phyloP scores from a whole-genome alignment of 2,113 vertebrate genomes.

The Gavialis gangeticus region DNA sequence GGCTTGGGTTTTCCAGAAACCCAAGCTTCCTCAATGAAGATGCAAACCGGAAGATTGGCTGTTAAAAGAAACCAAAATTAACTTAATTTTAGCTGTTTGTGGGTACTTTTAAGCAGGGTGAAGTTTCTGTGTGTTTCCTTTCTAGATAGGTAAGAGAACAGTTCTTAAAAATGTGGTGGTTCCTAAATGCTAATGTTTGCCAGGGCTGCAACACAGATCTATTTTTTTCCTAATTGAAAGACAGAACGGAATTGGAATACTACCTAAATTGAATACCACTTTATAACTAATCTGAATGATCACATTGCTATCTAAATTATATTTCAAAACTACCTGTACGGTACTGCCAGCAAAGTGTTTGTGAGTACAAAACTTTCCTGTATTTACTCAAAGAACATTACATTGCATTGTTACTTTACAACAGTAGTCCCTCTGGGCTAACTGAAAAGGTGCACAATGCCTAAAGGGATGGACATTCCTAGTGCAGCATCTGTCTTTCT shows the following conservation, averaged over 20 bases:
- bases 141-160: constrained; percentile 70
- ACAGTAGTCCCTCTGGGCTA: constrained; percentile 68
- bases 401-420: constrained; percentile 63
- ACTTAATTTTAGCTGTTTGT: constrained; percentile 62
- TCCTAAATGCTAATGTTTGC: constrained; percentile 85
- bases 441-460: constrained; percentile 59
- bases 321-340: constrained; percentile 37
- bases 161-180: constrained; percentile 68
- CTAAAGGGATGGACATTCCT: constrained; percentile 45
- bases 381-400: constrained; percentile 55
- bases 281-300: constrained; percentile 59
- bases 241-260: constrained; percentile 76
- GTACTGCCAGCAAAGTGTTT: constrained; percentile 42
- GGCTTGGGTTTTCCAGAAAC: constrained; percentile 40
- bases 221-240: constrained; percentile 78
- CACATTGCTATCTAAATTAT: constrained; percentile 56
- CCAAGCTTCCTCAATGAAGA: neutral
- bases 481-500: constrained; percentile 81
- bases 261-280: constrained; percentile 33
- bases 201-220: constrained; percentile 69
- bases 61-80: constrained; percentile 54
- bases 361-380: constrained; percentile 53
- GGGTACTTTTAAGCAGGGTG: constrained; percentile 57
- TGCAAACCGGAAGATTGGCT: constrained; percentile 28
- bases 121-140: constrained; percentile 71